Base-by-base conservation (phyloP, 1,140 invertebrate genomes). In the Gryllus bimaculatus region DNA sequence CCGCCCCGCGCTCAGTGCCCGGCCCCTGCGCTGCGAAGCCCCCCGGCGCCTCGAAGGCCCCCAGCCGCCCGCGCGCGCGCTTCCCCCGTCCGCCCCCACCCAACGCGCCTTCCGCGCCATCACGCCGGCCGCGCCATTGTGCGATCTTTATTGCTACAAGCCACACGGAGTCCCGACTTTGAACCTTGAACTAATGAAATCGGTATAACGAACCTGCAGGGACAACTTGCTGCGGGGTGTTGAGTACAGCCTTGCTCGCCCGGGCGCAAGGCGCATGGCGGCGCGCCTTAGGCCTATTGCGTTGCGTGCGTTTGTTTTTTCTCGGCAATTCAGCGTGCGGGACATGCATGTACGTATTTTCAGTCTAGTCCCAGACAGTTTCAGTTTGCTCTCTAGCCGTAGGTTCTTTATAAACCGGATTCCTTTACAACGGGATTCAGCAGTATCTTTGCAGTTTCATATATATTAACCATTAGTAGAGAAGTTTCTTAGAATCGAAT, bases 401-500 rank as follows among this genome's bases (percentile, higher is more conserved):
- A 66, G 54, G 54, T 66, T 66, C 54, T 18, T 66, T 66, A 66
- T 66, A 66, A 66, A 66, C 54, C 54, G 54, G 54, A 66, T 66
- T 66, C 54, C 54, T 66, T 66, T 66, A 66, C 54, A 66, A 66
- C 54, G 54, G 54, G 54, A 66, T 66, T 66, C 54, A 66, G 54
- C 54, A 66, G 54, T 66, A 66, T 66, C 54, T 66, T 66, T 66
- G 54, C 54, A 66, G 54, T 66, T 66, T 66, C 54, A 66, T 66
- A 66, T 66, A 66, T 66, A 66, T 66, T 18, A 66, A 13, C 54
- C 54, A 66, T 66, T 66, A 66, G 54, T 66, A 66, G 54, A 66
- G 10, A 66, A 66, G 54, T 66, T 66, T 66, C 54, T 66, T 66
- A 66, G 54, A 66, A 66, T 66, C 54, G 54, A 66, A 66, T 66